Base-by-base conservation (phyloP, 2,113 vertebrate species). In the Dendropsophus ebraccatus region DNA sequence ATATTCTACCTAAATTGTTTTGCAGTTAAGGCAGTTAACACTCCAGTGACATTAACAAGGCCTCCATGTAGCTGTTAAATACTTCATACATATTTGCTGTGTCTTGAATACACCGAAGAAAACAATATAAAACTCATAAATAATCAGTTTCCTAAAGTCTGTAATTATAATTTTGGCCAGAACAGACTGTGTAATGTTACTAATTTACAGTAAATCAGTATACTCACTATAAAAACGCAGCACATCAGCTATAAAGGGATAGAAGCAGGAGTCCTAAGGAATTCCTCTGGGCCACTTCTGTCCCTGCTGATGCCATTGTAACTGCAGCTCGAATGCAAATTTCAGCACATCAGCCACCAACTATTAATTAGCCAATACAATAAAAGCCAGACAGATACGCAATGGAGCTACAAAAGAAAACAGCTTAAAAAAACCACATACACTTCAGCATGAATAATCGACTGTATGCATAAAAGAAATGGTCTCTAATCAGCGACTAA, bases 81-180 rank as follows among this genome's bases (percentile, higher is more conserved):
- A 70, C 83, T 62, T 65, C 72, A 76, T 77, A 62, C 41, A 84
- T n/a, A 84, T 85, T 85, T 78, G 28, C 60, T 49, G 21, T 56
- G 50, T 54, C 25, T 76, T 78, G 58, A 67, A 65, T 32, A 65
- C 73, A 78, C 58, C 13, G 60, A 62, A 62, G 52, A 28, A 65
- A 30, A 85, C 74, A 77, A 54, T 85, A 78, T 85, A 85, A 85
- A 67, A 85, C 21, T 41, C 21, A 85, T 85, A 67, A 77, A 62
- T 78, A 67, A 85, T 62, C 25, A 28, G 30, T 12, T 35, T 78
- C 60, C 35, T 77, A 81, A 87, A 74, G 69, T 81, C 67, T 56
- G 54, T 74, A 87, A 87, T 87, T 73, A 87, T 62, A 60, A 87
- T 81, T 70, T 81, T 74, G 69, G 52, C 67, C 67, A n/a, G 78